Evolutionary conservation across 2,888 invertebrate genomes (phyloP).

Genomic region (Drosophila rubida): DNA sequence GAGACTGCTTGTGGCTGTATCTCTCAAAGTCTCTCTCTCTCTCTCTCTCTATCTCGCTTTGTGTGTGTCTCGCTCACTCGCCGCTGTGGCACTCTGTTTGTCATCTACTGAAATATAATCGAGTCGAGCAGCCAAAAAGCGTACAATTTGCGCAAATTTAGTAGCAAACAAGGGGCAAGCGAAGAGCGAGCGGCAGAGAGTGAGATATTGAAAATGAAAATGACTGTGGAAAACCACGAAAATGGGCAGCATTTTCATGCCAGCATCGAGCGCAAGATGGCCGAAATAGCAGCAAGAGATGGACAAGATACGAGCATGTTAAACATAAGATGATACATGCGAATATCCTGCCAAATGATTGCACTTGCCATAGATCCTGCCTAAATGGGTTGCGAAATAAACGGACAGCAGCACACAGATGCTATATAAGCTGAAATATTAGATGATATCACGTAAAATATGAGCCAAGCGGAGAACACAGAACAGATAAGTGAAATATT

Average conservation of each 20-base stretch:
- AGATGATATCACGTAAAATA: not conserved
- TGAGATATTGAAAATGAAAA: conserved; percentile 47
- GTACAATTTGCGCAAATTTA: conserved; percentile 63
- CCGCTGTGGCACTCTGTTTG: conserved; percentile 66
- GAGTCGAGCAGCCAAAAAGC: conserved; percentile 64
- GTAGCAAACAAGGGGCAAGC: conserved; percentile 36
- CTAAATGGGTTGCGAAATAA: conserved; percentile 4
- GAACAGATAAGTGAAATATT: not conserved
- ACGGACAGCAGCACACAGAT: not conserved
- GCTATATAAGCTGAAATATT: conserved; percentile 1
- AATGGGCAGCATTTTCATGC: conserved; percentile 34
- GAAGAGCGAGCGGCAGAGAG: conserved; percentile 1
- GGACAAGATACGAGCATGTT: conserved; percentile 28
- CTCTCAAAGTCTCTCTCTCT: not conserved
- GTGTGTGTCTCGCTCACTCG: not conserved
- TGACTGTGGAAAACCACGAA: conserved; percentile 55
- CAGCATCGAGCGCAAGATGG: conserved; percentile 7
- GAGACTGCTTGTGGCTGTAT: conserved; percentile 25
- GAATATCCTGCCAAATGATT: conserved; percentile 15
- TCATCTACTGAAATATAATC: conserved; percentile 80
- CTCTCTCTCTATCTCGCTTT: not conserved
- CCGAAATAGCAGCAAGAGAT: conserved; percentile 9
- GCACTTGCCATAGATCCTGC: not conserved
- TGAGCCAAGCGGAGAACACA: not conserved
- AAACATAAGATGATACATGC: conserved; percentile 32